These are phyloP conservation scores for Bombylius major DNA, from an alignment of 2,888 invertebrate genomes.

Conservation along the genomic window DNA sequence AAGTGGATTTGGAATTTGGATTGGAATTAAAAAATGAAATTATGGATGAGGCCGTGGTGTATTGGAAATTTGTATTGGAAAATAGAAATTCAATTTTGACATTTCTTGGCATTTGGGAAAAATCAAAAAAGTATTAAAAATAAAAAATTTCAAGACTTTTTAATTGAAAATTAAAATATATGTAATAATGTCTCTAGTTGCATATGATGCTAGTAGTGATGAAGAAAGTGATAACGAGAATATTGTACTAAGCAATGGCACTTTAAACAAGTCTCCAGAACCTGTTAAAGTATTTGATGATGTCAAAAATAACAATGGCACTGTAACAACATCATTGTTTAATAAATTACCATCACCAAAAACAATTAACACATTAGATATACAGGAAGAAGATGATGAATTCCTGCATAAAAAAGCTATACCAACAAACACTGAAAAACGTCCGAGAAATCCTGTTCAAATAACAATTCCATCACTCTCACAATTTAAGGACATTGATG, in stretches of 20 bases:
- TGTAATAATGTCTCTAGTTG: slow-evolving; percentile 46
- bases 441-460: slow-evolving; percentile 40
- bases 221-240: slow-evolving; percentile 28
- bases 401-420: slow-evolving; percentile 47
- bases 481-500: slow-evolving; percentile 35
- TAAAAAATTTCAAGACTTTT: no score
- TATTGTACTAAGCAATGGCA: slow-evolving; percentile 11
- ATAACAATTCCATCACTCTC: slow-evolving; percentile 56
- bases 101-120: no score
- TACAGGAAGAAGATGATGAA: slow-evolving; percentile 49
- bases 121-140: no score
- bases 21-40: no score
- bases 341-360: slow-evolving; percentile 30
- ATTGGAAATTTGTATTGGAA: no score
- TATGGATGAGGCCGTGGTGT: no score
- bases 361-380: slow-evolving; percentile 1
- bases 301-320: neutral
- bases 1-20: no score
- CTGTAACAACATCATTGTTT: slow-evolving; percentile 16
- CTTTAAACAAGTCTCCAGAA: neutral
- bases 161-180: neutral
- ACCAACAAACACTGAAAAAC: slow-evolving; percentile 23
- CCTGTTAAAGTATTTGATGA: neutral
- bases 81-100: no score
- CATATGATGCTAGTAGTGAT: slow-evolving; percentile 44